These are phyloP conservation scores for Andricus quercusramuli DNA, from an alignment of 2,888 invertebrate species.

Conservation along the genomic window DNA sequence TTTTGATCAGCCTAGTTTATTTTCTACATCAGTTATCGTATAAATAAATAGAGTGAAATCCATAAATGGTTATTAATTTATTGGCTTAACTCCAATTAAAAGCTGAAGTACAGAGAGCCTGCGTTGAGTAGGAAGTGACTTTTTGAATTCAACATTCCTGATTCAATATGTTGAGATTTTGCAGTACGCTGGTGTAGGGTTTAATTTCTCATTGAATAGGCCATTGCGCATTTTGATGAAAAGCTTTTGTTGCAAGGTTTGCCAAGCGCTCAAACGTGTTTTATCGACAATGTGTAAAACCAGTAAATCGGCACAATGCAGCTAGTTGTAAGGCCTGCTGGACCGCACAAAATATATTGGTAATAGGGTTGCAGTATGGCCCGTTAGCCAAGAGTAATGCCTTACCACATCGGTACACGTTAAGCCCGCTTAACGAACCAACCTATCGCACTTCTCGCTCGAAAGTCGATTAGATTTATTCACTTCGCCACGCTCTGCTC, in stretches of 20 bases:
- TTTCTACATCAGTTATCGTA: background rate
- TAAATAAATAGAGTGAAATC: background rate
- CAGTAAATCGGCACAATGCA: slow-evolving; percentile 48
- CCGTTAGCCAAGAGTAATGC: slow-evolving; percentile 75
- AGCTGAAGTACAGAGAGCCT: no score
- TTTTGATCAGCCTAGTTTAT: no score
- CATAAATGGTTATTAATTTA: background rate
- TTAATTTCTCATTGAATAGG: slow-evolving; percentile 6
- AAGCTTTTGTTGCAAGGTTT: slow-evolving; percentile 7
- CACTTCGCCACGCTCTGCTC: slow-evolving; percentile 42
- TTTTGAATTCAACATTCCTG: background rate
- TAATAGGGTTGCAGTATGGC: slow-evolving; percentile 73
- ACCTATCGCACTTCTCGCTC: slow-evolving; percentile 41
- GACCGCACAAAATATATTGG: slow-evolving; percentile 73
- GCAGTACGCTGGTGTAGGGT: background rate
- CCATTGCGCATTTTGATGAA: slow-evolving; percentile 7
- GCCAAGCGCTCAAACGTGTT: slow-evolving; percentile 7
- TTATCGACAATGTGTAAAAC: slow-evolving; percentile 7
- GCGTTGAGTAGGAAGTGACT: background rate
- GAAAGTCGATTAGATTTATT: slow-evolving; percentile 62
- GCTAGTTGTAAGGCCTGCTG: slow-evolving; percentile 61
- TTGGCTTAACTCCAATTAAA: no score
- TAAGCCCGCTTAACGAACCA: slow-evolving; percentile 71
- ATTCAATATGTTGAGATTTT: slow-evolving; percentile 7
- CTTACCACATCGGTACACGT: slow-evolving; percentile 69